Base-by-base conservation (phyloP, 2,888 invertebrate genomes). In the Lamellibrachia columna region DNA sequence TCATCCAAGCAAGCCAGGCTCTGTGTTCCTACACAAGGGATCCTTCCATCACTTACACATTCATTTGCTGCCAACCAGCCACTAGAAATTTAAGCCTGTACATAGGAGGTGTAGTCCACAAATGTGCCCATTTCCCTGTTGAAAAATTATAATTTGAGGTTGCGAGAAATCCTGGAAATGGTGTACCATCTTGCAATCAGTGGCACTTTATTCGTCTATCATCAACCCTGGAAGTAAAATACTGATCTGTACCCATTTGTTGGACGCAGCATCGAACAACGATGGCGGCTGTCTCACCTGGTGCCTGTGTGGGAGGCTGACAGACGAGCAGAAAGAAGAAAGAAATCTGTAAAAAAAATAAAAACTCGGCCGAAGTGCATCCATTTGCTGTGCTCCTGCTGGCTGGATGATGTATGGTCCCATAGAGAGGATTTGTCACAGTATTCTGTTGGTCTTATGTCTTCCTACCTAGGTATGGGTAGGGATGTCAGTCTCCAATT, bases 371-470 rank as follows among this genome's bases (percentile, higher is more conserved):
- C n/a, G 22, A 75, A 75, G 75, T 75, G 75, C 75, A 75, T 75
- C 75, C 75, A 75, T 75, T 75, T 75, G n/a, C 75, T 75, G 15
- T 75, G 75, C 75, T 75, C 22, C 75, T 75, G 75, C n/a, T 75
- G 75, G 75, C 75, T 22, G 75, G 75, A 22, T 75, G 75, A 75
- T 75, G 75, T 75, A 75, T 75, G 75, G 75, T 75, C 75, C 75
- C 75, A 11, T 75, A 75, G 75, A 75, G n/a, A 75, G 22, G 6
- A 22, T n/a, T 75, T n/a, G 15, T 75, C 75, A 75, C 15, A 75
- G 15, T 75, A 75, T 75, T 75, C n/a, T n/a, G 4, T 75, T 15
- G 75, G 22, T n/a, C 15, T 6, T 75, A 15, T 75, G 22, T 75
- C 3, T 40, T 40, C 40, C 40, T 40, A n/a, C 75, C n/a, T n/a